phyloP scores from a whole-genome alignment of 2,113 vertebrate species.

The Anhinga rufa region DNA sequence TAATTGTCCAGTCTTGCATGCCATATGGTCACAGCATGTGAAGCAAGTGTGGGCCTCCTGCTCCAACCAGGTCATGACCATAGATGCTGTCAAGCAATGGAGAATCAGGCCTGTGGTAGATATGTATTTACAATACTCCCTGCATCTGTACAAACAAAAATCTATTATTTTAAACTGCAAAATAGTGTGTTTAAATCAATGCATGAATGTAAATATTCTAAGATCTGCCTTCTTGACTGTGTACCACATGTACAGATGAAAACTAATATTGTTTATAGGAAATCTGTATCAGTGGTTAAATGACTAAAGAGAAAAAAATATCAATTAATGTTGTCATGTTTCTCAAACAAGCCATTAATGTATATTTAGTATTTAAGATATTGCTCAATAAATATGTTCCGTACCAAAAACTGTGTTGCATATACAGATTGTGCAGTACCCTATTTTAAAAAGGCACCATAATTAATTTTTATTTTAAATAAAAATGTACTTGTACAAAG shows the following conservation, averaged over 20 bases:
- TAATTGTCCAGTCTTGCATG: constrained; percentile 50
- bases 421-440: constrained; percentile 71
- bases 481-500: constrained; percentile 84
- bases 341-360: constrained; percentile 81
- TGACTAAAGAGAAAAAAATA: constrained; percentile 73
- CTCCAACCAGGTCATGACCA: constrained; percentile 51
- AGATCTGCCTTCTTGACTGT: constrained; percentile 85
- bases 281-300: constrained; percentile 70
- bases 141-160: constrained; percentile 72
- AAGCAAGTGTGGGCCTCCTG: neutral
- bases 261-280: constrained; percentile 74
- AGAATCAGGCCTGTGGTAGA: constrained; percentile 62
- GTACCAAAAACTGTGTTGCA: constrained; percentile 77
- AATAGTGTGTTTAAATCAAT: constrained; percentile 74
- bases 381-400: constrained; percentile 76
- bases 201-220: constrained; percentile 93
- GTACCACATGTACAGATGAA: constrained; percentile 77
- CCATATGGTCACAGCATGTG: constrained; percentile 30
- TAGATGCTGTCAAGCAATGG: constrained; percentile 67
- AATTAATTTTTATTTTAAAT: constrained; percentile 93
- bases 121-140: constrained; percentile 76
- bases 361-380: constrained; percentile 80
- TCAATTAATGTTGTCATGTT: constrained; percentile 78
- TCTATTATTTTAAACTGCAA: constrained; percentile 68
- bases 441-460: constrained; percentile 75